Evolutionary conservation across 2,797 vertebrate genomes (phyloP), one percentile per base, ranked within the genome.

Genomic region (Arctocebus calabarensis): DNA sequence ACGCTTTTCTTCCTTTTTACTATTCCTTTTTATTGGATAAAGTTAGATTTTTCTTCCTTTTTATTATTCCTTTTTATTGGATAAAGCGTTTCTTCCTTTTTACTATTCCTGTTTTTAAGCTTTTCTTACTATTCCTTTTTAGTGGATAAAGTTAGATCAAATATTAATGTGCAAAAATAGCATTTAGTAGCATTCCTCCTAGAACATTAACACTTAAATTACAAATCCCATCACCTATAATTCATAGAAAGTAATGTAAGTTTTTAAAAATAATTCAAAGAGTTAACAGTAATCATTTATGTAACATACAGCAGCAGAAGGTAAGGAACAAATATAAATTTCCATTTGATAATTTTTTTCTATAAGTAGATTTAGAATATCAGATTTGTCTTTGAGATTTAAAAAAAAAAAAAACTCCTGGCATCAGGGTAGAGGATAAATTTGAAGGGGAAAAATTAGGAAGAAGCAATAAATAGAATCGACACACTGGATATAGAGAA

Each of bases 201-300:
- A 45, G 37, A 94, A 62, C 29, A 83, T 25, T 88, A 86, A 40
- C 34, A 73, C 3, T 25, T 84, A 45, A 92, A 90, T 71, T 92
- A 91, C 20, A 91, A 91, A 96, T 81, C 4, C 32, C 66, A 91
- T 78, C 43, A 92, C 8, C 16, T 34, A 81, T 68, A 90, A 90
- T 78, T 94, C 77, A 74, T 20, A 92, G 37, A 84, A 91, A 94
- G 27, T 84, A 71, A 37, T 59, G 75, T 85, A 57, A 84, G 14
- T 34, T 55, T 90, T 90, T 94, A 95, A 94, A 81, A 84, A 59
- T 7, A 95, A 94, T 29, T 91, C 61, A 83, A 94, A 78, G n/a
- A 81, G 17, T 10, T 73, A 81, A 84, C 16, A 52, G 34, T 73
- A 88, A 78, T 23, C 9, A 40, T 84, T 78, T 71, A 73, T n/a